A percentile compares a stretch with the other conserved stretches of the same genome.
Conservation (phyloP, 2,888 invertebrate genomes). For the Cactoblastis cactorum region DNA sequence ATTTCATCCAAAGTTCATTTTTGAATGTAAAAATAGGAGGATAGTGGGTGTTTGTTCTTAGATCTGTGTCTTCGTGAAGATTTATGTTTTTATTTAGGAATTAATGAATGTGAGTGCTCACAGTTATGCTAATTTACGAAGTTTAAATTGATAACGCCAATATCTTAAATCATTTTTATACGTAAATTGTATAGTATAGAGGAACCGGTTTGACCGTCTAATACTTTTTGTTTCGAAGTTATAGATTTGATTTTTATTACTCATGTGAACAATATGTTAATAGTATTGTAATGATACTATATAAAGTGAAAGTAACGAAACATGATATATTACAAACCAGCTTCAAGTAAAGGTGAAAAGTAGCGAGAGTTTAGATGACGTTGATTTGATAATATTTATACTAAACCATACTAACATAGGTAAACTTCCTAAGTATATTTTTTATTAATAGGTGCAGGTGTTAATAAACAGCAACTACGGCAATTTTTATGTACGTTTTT, state of each 20-base stretch:
- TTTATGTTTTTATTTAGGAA: slow-evolving; percentile 78
- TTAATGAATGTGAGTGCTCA: slow-evolving; percentile 73
- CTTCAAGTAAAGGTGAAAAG: slow-evolving; percentile 1
- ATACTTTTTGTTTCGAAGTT: not conserved
- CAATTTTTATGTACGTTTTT: no score
- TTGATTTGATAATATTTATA: not conserved
- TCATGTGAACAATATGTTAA: not conserved
- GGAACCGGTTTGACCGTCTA: no score
- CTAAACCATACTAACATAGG: no score
- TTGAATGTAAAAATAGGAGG: slow-evolving; percentile 31
- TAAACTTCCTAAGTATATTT: no score
- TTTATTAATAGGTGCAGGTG: no score
- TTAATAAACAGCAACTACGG: no score
- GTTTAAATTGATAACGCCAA: slow-evolving; percentile 44
- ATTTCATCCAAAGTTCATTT: slow-evolving; percentile 44
- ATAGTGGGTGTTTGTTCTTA: slow-evolving; percentile 74
- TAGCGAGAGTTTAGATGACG: not conserved
- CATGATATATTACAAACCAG: slow-evolving; percentile 6
- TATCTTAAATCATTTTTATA: slow-evolving; percentile 25
- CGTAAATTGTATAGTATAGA: not conserved
- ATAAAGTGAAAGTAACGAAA: slow-evolving; percentile 13
- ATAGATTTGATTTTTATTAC: not conserved
- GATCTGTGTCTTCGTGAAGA: slow-evolving; percentile 63
- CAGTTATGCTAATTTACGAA: slow-evolving; percentile 71
- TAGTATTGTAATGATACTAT: not conserved